A percentile compares a stretch with the other conserved stretches of the same genome.
phyloP scores from a whole-genome alignment of 2,888 invertebrate genomes.

The Melipona bicolor region DNA sequence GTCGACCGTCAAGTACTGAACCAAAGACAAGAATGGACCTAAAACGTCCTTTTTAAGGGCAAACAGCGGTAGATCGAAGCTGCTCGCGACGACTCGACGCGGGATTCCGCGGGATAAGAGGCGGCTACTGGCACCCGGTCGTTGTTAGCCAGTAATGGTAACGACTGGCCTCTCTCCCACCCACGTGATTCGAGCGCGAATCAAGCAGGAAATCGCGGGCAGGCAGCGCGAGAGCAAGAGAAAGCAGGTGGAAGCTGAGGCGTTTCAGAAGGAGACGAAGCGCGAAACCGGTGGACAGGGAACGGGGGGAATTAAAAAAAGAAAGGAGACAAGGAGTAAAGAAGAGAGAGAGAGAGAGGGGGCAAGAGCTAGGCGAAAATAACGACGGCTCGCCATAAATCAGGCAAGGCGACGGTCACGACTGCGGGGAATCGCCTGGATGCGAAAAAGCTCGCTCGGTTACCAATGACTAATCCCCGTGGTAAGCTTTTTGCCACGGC shows the following conservation, averaged over 20 bases:
- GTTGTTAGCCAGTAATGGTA: conserved; percentile 70
- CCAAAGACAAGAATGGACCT: not conserved
- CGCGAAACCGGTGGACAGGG: conserved; percentile 29
- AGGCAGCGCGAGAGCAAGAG: conserved; percentile 29
- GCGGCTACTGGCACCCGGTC: conserved; percentile 63
- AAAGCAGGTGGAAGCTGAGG: conserved; percentile 42
- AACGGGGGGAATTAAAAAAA: not conserved
- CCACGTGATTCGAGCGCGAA: conserved; percentile 56
- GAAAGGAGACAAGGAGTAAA: not conserved
- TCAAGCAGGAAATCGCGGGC: conserved; percentile 57
- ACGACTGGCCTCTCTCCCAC: conserved; percentile 70
- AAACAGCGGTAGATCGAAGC: not conserved
- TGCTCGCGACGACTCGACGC: conserved; percentile 45
- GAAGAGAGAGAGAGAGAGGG: not conserved
- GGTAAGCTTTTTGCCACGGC: conserved; percentile 69
- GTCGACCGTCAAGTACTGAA: not conserved
- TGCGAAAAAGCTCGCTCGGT: conserved; percentile 68
- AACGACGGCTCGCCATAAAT: conserved; percentile 72
- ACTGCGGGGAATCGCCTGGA: conserved; percentile 68
- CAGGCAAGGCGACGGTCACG: conserved; percentile 71
- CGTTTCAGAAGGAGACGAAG: conserved; percentile 44
- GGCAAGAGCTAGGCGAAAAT: conserved; percentile 66
- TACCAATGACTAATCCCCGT: conserved; percentile 72
- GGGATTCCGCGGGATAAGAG: conserved; percentile 62
- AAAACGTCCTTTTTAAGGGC: conserved; percentile 6